These are phyloP conservation scores for Sitta carolinensis DNA, from an alignment of 2,797 vertebrate species.

Conservation along the genomic window DNA sequence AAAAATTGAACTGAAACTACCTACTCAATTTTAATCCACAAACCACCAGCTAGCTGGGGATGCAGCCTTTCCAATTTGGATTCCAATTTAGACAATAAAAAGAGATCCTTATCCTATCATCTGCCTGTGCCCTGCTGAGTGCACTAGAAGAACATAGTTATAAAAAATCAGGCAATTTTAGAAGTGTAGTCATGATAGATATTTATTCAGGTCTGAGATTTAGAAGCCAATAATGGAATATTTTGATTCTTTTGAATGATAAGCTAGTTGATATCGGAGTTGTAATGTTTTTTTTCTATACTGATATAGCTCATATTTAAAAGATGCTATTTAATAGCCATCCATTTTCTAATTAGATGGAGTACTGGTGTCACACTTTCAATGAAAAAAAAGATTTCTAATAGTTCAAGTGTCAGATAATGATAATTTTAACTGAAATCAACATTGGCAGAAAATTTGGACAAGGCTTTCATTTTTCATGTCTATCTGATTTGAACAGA, in stretches of 20 bases:
- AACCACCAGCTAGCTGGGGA: background rate
- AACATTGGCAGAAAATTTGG: background rate
- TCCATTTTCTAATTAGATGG: background rate
- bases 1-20: background rate
- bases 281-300: background rate
- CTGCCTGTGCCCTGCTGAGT: background rate
- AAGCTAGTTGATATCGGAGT: background rate
- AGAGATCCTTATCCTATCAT: background rate
- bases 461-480: background rate
- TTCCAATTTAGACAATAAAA: conserved; percentile 12
- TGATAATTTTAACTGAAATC: background rate
- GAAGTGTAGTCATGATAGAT: background rate
- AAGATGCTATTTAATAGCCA: background rate
- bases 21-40: background rate
- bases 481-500: background rate
- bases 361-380: rapidly evolving
- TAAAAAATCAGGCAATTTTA: background rate
- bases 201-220: background rate
- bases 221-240: background rate
- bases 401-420: background rate
- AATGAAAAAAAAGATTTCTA: background rate
- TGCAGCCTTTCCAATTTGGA: background rate
- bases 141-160: background rate
- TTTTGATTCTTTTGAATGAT: background rate
- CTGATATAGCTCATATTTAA: background rate